Evolutionary conservation across 2,113 vertebrate genomes (phyloP).

Genomic region (Pampusana beccarii): DNA sequence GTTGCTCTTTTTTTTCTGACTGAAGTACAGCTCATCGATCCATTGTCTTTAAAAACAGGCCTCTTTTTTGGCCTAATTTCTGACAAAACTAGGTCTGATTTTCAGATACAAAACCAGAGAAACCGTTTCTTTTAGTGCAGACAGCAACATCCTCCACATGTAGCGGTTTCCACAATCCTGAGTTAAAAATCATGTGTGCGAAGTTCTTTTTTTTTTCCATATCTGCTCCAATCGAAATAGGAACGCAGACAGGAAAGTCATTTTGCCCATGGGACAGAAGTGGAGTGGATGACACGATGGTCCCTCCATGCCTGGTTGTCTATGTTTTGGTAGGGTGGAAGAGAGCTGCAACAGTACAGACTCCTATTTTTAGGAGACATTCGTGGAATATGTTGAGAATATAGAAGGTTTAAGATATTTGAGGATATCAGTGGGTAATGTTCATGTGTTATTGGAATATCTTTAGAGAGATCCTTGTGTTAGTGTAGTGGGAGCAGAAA

Average conservation of each 20-base stretch:
- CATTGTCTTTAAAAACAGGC: neutral
- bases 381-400: neutral
- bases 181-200: rapidly evolving
- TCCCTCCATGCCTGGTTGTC: neutral
- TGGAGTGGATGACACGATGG: rapidly evolving
- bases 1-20: neutral
- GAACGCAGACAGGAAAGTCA: neutral
- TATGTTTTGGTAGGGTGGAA: neutral
- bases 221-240: neutral
- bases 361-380: neutral
- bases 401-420: neutral
- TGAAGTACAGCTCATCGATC: neutral
- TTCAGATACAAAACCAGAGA: neutral
- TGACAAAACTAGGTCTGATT: neutral
- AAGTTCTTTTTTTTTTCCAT: neutral
- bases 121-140: neutral
- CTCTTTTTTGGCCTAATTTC: neutral
- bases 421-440: neutral
- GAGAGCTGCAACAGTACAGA: neutral
- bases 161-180: neutral
- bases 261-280: rapidly evolving
- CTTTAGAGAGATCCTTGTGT: neutral
- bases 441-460: neutral
- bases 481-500: neutral
- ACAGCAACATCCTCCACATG: neutral